Base-by-base conservation (phyloP, 2,888 invertebrate species). In the Nomada goodeniana region DNA sequence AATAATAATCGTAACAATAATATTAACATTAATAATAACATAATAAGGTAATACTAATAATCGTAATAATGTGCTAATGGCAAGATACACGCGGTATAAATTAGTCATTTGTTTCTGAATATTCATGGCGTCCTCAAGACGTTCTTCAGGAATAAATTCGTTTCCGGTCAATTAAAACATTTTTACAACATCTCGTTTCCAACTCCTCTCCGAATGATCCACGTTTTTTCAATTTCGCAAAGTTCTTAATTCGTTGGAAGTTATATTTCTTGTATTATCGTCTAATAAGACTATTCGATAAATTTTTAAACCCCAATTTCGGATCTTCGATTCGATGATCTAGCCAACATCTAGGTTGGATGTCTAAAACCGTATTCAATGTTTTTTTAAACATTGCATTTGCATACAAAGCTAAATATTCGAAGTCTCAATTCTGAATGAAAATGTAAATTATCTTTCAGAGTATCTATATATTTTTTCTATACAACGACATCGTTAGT, bases 21-120 rank as follows among this genome's bases (percentile, higher is more conserved):
- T 59, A 85, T 82, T 83, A 80, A 72, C 83, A 75, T 69, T 77
- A 80, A 61, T 72, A 74, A 73, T 80, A 82, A 72, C 53, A 15
- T 50, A 59, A 69, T 70, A 15, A 15, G 78, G 57, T 59, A 77
- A 68, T 68, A 44, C 44, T 64, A 73, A 57, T 72, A 64, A 64
- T 73, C 61, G 61, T 80, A 74, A 75, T 63, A 78, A 44, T 68
- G 72, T 60, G 57, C 47, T 81, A 82, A 88, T 89, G 90, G 90
- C 90, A 90, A 89, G 90, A 90, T 86, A 80, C 73, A 84, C 71
- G 80, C 76, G 64, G 53, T 84, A 80, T 69, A 75, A 82, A 77
- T 76, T 73, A 83, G 42, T 68, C n/a, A 44, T 61, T 55, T 29
- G 42, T 44, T 50, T 53, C 5, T 52, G 18, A 23, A 59, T 29